Conservation (phyloP, 2,113 vertebrate species). For the Heterochromis multidens region DNA sequence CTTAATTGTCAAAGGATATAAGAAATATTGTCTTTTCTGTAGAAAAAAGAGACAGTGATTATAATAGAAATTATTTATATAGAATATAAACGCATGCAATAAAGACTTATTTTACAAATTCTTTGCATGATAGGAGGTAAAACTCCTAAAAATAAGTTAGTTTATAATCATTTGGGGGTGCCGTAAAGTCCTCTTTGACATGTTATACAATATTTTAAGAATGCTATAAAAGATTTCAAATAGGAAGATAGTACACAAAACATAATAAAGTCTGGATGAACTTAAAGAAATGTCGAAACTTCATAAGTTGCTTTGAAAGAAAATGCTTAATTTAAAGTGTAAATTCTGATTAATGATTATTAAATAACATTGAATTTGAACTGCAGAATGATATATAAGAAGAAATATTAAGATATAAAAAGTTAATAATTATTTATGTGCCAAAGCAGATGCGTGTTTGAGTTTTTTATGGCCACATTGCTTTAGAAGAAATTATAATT, state of each 20-base stretch:
- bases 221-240: neutral
- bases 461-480: no score
- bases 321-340: neutral
- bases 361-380: neutral
- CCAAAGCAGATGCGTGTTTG: no score
- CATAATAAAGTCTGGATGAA: neutral
- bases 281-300: neutral
- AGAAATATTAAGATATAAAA: neutral
- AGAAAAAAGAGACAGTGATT: fast-evolving
- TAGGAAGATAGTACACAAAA: neutral
- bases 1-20: neutral
- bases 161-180: neutral
- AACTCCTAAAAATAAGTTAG: neutral
- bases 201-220: neutral
- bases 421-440: neutral
- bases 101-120: neutral
- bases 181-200: neutral
- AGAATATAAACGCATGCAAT: neutral
- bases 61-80: neutral
- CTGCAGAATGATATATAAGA: neutral
- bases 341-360: neutral
- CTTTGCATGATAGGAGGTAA: neutral
- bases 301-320: neutral
- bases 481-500: neutral
- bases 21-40: neutral